phyloP scores from a whole-genome alignment of 2,113 vertebrate genomes.

The Rhadina sibilatrix region DNA sequence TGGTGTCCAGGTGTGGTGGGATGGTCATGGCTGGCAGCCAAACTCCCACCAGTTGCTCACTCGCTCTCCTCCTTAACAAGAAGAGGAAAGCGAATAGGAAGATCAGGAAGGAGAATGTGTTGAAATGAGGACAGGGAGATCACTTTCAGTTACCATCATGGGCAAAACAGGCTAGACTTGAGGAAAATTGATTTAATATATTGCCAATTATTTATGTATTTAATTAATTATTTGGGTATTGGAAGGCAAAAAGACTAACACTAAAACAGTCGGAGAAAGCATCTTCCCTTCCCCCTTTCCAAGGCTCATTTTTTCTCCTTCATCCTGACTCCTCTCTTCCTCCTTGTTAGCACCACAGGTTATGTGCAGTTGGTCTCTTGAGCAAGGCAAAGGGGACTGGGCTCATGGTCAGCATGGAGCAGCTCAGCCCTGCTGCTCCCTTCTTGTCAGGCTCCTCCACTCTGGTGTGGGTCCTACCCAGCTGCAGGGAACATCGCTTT shows the following conservation, averaged over 20 bases:
- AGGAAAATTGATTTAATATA: background rate
- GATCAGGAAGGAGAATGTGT: background rate
- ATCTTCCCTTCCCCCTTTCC: background rate
- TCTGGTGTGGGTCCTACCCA: background rate
- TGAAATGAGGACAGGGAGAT: background rate
- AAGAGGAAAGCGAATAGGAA: background rate
- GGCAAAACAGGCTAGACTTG: background rate
- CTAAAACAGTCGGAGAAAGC: background rate
- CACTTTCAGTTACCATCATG: background rate
- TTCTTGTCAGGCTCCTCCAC: background rate
- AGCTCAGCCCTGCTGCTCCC: background rate
- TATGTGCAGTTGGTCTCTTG: rapidly evolving
- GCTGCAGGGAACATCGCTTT: rapidly evolving
- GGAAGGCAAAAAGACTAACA: background rate
- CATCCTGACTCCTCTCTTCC: background rate
- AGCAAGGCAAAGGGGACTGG: rapidly evolving
- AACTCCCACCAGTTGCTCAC: background rate
- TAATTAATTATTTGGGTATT: background rate
- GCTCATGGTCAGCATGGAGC: rapidly evolving
- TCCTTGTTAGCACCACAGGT: background rate
- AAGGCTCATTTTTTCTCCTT: background rate
- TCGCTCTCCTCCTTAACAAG: background rate
- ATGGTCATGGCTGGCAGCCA: background rate
- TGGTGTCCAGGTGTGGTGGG: background rate
- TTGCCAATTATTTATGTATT: background rate